These are phyloP conservation scores for Tragelaphus imberbis DNA, from an alignment of 2,113 vertebrate species.

Conservation along the genomic window DNA sequence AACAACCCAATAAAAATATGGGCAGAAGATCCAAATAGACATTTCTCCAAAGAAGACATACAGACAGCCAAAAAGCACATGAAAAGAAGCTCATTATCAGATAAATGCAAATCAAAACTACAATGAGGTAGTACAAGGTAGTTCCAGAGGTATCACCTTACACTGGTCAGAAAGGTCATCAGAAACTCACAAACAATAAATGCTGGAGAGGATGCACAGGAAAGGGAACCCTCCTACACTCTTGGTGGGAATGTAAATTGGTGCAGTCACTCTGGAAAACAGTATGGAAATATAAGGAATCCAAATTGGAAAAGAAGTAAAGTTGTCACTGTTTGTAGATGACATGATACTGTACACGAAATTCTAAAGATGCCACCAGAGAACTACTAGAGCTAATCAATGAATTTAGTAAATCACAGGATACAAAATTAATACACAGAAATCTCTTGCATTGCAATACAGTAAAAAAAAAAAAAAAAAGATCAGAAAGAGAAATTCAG, in stretches of 20 bases:
- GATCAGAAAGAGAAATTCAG: not conserved
- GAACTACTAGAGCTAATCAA: not conserved
- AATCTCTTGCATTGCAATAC: not conserved
- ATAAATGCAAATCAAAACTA: not conserved
- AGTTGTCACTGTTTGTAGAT: not conserved
- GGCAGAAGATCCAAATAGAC: not conserved
- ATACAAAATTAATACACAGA: not conserved
- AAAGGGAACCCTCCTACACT: not conserved
- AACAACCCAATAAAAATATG: not conserved
- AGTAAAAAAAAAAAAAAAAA: not conserved
- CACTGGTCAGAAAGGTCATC: not conserved
- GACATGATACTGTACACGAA: not conserved
- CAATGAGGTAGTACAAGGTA: not conserved
- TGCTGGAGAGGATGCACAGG: not conserved
- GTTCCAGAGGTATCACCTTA: not conserved
- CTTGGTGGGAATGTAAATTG: not conserved
- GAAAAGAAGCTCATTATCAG: not conserved
- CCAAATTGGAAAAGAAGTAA: not conserved
- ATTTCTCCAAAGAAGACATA: not conserved
- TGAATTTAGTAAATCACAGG: not conserved
- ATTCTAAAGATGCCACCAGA: not conserved
- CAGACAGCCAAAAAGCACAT: not conserved
- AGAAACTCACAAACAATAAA: not conserved
- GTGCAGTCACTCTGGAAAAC: not conserved
- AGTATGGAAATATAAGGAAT: not conserved